These are phyloP conservation scores for Patiria pectinifera DNA, from an alignment of 53 echinoderm and acorn worm genomes.

Conservation along the genomic window DNA sequence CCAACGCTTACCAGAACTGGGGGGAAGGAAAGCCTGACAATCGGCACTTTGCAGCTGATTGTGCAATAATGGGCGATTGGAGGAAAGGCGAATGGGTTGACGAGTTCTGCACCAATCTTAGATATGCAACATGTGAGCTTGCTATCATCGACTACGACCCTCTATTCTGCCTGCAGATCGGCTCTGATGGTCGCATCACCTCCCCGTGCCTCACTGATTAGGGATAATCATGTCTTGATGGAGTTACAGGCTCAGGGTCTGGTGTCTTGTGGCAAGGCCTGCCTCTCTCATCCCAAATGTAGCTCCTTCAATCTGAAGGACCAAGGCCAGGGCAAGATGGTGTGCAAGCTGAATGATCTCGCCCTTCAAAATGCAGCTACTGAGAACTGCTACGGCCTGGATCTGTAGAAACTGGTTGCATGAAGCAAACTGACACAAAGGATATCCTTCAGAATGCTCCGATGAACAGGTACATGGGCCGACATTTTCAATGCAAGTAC, in stretches of 20 bases:
- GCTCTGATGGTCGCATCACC: neutral
- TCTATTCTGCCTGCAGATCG: slow-evolving; percentile 29
- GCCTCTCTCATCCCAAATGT: slow-evolving; percentile 22
- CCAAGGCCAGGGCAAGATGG: slow-evolving; percentile 3
- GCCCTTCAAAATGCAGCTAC: neutral
- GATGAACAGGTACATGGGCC: too few relatives aligned
- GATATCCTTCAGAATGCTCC: too few relatives aligned
- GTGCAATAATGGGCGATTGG: neutral
- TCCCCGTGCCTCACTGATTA: slow-evolving; percentile 16
- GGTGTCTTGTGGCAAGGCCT: slow-evolving; percentile 1
- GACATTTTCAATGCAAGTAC: too few relatives aligned
- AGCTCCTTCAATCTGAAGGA: slow-evolving; percentile 27
- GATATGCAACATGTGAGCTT: neutral
- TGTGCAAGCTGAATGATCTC: slow-evolving; percentile 13
- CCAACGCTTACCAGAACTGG: neutral
- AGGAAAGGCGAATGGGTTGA: neutral
- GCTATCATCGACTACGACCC: neutral
- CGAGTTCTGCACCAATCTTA: neutral
- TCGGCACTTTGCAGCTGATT: neutral
- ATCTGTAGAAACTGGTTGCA: neutral
- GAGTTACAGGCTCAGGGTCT: neutral
- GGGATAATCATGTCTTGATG: neutral
- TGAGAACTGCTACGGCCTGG: slow-evolving; percentile 12
- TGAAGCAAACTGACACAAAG: neutral
- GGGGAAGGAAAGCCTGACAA: neutral